Percentiles rank a stretch among this genome's conserved stretches.
Evolutionary conservation across 2,113 vertebrate genomes (phyloP).

Genomic region (Heteronetta atricapilla): DNA sequence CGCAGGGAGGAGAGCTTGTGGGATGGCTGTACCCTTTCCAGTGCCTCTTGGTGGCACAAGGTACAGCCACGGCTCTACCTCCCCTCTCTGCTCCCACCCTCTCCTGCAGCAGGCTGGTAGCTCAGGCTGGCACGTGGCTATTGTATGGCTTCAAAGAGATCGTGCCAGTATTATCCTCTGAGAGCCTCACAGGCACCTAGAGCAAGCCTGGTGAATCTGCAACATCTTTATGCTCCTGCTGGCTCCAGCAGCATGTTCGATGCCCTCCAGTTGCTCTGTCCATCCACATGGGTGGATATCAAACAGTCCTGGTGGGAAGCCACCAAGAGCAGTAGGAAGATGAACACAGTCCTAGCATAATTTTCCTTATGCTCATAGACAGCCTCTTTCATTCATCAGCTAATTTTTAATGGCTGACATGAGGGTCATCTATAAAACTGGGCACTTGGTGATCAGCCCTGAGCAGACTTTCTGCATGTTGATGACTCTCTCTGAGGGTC

Average conservation of each 20-base stretch:
- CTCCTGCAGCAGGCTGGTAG: not conserved
- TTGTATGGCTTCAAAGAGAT: not conserved
- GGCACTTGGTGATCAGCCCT: not conserved
- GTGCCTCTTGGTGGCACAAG: not conserved
- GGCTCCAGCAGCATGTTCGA: not conserved
- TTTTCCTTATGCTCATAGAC: not conserved
- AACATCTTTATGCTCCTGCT: not conserved
- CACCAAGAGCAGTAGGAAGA: not conserved
- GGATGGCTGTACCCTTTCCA: not conserved
- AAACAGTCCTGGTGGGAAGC: not conserved
- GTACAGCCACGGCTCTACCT: not conserved
- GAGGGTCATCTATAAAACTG: not conserved
- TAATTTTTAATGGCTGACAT: not conserved
- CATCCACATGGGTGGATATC: not conserved
- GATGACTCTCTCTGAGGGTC: not conserved
- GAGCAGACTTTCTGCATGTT: not conserved
- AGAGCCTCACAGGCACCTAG: not conserved
- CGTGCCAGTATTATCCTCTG: fast-evolving
- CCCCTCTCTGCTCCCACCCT: not conserved
- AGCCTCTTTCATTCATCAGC: not conserved
- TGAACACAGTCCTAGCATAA: not conserved
- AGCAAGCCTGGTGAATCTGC: not conserved
- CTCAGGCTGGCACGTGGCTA: not conserved
- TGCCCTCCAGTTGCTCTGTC: not conserved
- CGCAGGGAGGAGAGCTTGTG: not conserved